Evolutionary conservation across 1,140 invertebrate genomes (phyloP).

Genomic region (Delia radicum): DNA sequence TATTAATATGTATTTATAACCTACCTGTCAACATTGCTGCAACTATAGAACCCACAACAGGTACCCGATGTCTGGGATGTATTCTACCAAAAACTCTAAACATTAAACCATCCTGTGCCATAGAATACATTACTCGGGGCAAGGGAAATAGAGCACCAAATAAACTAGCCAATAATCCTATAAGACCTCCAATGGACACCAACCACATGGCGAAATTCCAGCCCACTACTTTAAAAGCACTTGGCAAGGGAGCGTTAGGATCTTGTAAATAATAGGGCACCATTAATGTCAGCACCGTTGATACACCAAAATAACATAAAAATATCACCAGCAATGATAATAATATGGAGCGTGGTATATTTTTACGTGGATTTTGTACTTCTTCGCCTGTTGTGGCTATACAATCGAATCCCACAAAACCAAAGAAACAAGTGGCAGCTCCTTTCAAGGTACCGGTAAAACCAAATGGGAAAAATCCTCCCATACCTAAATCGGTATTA

Average conservation of each 20-base stretch:
- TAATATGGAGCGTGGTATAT: conserved; percentile 85
- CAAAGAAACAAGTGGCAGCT: conserved; percentile 92
- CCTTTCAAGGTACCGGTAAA: conserved; percentile 69
- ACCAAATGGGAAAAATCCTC: conserved; percentile 71
- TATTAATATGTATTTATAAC: neutral
- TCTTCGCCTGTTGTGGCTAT: conserved; percentile 73
- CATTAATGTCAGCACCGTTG: conserved; percentile 82
- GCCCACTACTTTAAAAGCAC: conserved; percentile 69
- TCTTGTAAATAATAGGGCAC: conserved; percentile 77
- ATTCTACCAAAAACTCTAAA: conserved; percentile 74
- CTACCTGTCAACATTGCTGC: conserved; percentile 74
- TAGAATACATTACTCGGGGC: conserved; percentile 82
- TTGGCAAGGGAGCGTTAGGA: conserved; percentile 68
- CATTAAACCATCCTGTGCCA: conserved; percentile 81
- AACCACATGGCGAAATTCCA: conserved; percentile 71
- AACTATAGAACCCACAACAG: conserved; percentile 75
- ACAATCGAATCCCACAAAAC: conserved; percentile 93
- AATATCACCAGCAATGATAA: conserved; percentile 78
- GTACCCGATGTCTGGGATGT: conserved; percentile 64
- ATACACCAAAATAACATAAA: conserved; percentile 79
- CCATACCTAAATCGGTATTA: conserved; percentile 50
- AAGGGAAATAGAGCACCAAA: conserved; percentile 83
- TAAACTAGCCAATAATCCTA: conserved; percentile 72
- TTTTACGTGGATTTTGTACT: conserved; percentile 79
- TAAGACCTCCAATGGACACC: conserved; percentile 74